These are phyloP conservation scores for Leptinotarsa lineolata DNA, from an alignment of 1,140 invertebrate genomes.

Conservation along the genomic window DNA sequence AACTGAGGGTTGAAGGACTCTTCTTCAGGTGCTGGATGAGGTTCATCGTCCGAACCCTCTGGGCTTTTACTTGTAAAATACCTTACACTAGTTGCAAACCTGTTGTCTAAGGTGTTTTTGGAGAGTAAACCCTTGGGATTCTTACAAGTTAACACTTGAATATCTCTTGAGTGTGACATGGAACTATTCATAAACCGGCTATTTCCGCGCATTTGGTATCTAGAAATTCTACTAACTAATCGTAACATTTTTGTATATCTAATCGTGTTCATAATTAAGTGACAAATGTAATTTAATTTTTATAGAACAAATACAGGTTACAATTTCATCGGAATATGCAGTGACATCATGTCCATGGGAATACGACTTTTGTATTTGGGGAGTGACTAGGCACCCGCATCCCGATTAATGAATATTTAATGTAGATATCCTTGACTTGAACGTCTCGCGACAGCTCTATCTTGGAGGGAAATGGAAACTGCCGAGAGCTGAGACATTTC, in stretches of 20 bases:
- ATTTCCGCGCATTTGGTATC: background rate
- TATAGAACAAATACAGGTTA: background rate
- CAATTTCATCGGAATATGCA: background rate
- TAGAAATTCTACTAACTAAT: background rate
- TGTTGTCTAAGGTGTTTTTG: background rate
- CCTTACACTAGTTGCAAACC: slow-evolving; percentile 4
- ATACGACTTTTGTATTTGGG: too few relatives aligned
- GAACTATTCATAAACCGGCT: background rate
- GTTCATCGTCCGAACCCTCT: slow-evolving; percentile 46
- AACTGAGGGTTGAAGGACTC: slow-evolving; percentile 60
- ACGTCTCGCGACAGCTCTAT: too few relatives aligned
- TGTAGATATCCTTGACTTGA: too few relatives aligned
- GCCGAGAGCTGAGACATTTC: too few relatives aligned
- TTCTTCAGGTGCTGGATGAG: slow-evolving; percentile 38
- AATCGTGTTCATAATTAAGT: background rate
- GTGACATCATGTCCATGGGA: too few relatives aligned
- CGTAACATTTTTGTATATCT: background rate
- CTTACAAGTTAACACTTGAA: background rate
- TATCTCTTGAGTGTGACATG: background rate
- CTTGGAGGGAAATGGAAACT: too few relatives aligned
- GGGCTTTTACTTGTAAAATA: slow-evolving; percentile 41
- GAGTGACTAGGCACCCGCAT: too few relatives aligned
- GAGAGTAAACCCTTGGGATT: background rate
- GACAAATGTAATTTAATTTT: background rate
- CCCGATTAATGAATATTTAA: too few relatives aligned